Percentiles rank a stretch among this genome's conserved stretches.
Evolutionary conservation across 1,140 invertebrate genomes (phyloP).

Genomic region (Streblospio benedicti): DNA sequence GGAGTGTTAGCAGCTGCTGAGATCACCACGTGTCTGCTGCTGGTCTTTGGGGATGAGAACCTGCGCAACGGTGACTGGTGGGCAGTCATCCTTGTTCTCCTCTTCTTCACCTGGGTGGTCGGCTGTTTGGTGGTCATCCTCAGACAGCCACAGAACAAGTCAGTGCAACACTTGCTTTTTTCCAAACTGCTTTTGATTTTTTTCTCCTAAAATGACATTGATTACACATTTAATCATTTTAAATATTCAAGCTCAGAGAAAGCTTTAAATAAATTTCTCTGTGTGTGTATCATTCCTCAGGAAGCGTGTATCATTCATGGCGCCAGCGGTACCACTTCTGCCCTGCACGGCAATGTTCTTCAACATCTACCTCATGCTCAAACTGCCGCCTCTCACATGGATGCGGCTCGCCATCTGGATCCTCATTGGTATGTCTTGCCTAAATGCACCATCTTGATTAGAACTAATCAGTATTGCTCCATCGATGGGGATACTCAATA

Average conservation of each 20-base stretch:
- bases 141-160: constrained; percentile 12
- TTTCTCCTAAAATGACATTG: no score
- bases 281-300: neutral
- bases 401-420: constrained; percentile 72
- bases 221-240: no score
- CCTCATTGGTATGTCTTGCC: constrained; percentile 44
- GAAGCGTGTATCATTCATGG: constrained; percentile 49
- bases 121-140: constrained; percentile 6
- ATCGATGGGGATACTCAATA: neutral
- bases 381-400: constrained; percentile 70
- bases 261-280: no score
- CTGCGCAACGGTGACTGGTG: neutral
- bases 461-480: neutral
- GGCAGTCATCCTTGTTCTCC: neutral
- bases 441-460: neutral
- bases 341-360: constrained; percentile 70
- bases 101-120: neutral
- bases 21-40: neutral
- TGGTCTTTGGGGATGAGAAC: neutral
- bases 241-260: no score
- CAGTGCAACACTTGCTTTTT: neutral
- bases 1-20: neutral
- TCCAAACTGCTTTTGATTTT: no score
- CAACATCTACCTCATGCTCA: constrained; percentile 76
- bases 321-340: constrained; percentile 72